These are phyloP conservation scores for Drosophila kambysellisi DNA, from an alignment of 2,888 invertebrate species.

Conservation along the genomic window DNA sequence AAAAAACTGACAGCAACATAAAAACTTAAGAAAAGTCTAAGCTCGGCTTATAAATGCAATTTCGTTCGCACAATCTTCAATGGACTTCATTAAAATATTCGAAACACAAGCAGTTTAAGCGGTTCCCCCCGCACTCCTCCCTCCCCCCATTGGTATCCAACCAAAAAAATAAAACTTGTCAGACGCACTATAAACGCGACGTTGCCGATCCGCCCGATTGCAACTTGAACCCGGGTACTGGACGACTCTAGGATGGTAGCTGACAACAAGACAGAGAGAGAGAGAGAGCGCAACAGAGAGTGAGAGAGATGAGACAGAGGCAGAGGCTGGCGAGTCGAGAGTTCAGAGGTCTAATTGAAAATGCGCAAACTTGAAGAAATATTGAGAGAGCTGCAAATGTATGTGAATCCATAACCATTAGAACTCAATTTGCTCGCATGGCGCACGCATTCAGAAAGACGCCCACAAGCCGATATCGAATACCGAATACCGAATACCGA, in stretches of 20 bases:
- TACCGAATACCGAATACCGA: constrained; percentile 1
- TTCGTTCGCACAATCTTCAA: constrained; percentile 79
- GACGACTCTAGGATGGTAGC: constrained; percentile 24
- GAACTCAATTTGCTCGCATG: constrained; percentile 71
- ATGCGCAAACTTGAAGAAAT: constrained; percentile 77
- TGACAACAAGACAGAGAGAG: background rate
- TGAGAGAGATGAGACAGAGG: constrained; percentile 24
- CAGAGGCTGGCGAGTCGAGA: constrained; percentile 54
- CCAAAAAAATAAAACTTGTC: constrained; percentile 52
- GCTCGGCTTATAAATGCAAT: constrained; percentile 79
- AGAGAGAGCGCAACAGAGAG: constrained; percentile 10
- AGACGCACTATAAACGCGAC: constrained; percentile 63
- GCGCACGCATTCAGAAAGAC: constrained; percentile 58
- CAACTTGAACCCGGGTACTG: constrained; percentile 17
- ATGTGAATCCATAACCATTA: constrained; percentile 63
- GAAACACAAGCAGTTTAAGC: constrained; percentile 77
- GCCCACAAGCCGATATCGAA: constrained; percentile 55
- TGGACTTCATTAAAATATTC: constrained; percentile 81
- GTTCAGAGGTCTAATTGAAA: constrained; percentile 84
- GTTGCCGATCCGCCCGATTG: constrained; percentile 12
- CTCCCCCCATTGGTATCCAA: background rate
- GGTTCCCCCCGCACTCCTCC: background rate
- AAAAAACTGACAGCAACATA: constrained; percentile 73
- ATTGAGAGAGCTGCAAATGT: constrained; percentile 66
- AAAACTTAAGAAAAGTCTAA: constrained; percentile 64